phyloP scores from a whole-genome alignment of 1,140 invertebrate species.

The Drosophila varians region DNA sequence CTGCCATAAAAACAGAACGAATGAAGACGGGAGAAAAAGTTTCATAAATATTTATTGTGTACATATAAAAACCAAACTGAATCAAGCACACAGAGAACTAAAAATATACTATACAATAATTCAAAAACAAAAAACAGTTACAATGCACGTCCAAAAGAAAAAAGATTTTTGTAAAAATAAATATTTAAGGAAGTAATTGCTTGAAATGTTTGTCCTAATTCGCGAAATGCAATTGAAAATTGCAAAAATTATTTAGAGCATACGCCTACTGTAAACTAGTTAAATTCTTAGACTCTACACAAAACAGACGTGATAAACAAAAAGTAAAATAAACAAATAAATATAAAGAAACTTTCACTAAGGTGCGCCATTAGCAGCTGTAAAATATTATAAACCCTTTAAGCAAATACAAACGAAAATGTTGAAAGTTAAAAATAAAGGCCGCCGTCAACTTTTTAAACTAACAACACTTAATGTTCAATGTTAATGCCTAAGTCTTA shows the following conservation, averaged over 20 bases:
- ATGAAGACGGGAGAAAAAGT: constrained; percentile 40
- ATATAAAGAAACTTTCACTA: constrained; percentile 41
- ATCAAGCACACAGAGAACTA: constrained; percentile 74
- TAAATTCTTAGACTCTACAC: constrained; percentile 80
- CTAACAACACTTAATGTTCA: constrained; percentile 57
- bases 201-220: constrained; percentile 61
- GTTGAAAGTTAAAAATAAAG: constrained; percentile 32
- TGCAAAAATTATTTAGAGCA: constrained; percentile 64
- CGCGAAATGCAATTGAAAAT: constrained; percentile 67
- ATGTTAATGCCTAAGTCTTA: constrained; percentile 77
- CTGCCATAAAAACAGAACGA: constrained; percentile 71
- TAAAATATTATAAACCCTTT: constrained; percentile 49
- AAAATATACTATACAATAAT: constrained; percentile 52
- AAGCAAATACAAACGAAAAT: constrained; percentile 1
- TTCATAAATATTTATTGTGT: constrained; percentile 73
- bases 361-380: constrained; percentile 40
- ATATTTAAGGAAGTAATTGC: constrained; percentile 25
- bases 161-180: constrained; percentile 38
- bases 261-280: constrained; percentile 71
- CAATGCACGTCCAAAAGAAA: constrained; percentile 71
- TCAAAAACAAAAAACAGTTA: constrained; percentile 44
- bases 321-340: constrained; percentile 47
- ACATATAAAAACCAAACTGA: constrained; percentile 49
- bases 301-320: constrained; percentile 80
- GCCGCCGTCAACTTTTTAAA: constrained; percentile 56